phyloP scores from a whole-genome alignment of 1,140 invertebrate species.

The Bilobella aurantiaca region DNA sequence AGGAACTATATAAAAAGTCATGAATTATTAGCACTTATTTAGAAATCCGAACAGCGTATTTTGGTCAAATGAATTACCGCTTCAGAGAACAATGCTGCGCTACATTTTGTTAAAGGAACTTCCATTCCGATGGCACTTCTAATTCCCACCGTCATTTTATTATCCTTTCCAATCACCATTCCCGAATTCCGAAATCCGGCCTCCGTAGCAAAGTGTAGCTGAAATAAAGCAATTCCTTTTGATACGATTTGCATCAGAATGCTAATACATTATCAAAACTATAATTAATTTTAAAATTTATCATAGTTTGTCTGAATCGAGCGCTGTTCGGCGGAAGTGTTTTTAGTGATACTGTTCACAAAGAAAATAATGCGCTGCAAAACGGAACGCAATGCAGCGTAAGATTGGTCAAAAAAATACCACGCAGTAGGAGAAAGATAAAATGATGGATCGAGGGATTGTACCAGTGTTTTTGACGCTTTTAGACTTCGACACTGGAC shows the following conservation, averaged over 20 bases:
- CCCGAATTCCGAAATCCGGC: slow-evolving; percentile 48
- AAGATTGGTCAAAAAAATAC: too few relatives aligned
- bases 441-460: neutral
- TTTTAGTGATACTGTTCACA: neutral
- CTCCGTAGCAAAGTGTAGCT: slow-evolving; percentile 43
- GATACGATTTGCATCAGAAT: too few relatives aligned
- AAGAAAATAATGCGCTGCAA: too few relatives aligned
- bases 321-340: neutral
- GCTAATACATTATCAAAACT: too few relatives aligned
- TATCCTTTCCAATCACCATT: slow-evolving; percentile 43
- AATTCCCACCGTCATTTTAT: slow-evolving; percentile 44
- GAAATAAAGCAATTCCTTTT: too few relatives aligned
- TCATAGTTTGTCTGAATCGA: neutral
- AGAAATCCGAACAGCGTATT: neutral
- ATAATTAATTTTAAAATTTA: too few relatives aligned
- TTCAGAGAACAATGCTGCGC: slow-evolving; percentile 13
- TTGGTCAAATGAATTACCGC: slow-evolving; percentile 29
- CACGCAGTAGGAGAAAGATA: neutral
- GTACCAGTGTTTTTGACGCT: slow-evolving; percentile 40
- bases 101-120: slow-evolving; percentile 40
- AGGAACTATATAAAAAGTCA: slow-evolving; percentile 34
- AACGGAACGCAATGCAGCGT: too few relatives aligned
- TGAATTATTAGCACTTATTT: slow-evolving; percentile 1
- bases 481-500: slow-evolving; percentile 42
- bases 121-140: slow-evolving; percentile 44